Conservation (phyloP, 2,797 vertebrate genomes). For the Graptemys geographica region DNA sequence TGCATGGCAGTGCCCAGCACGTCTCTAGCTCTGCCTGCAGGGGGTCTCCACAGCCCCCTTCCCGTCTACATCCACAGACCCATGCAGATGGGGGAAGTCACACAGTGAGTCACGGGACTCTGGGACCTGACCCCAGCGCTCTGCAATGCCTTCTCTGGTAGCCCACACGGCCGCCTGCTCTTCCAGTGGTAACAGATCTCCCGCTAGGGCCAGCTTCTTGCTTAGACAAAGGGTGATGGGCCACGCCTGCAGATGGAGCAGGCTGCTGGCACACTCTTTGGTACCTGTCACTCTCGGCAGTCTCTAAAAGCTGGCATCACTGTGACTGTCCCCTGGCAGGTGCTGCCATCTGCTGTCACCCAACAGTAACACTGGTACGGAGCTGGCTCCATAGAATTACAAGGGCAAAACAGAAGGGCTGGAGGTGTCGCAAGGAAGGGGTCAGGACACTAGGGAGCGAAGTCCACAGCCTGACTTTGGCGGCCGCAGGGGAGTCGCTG, state of each 20-base stretch:
- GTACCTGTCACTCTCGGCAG: neutral
- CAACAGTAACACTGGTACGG: neutral
- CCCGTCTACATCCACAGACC: too few relatives aligned
- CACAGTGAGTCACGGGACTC: too few relatives aligned
- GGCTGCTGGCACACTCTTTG: neutral
- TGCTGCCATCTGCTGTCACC: constrained; percentile 9
- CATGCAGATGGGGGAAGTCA: too few relatives aligned
- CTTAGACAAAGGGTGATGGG: neutral
- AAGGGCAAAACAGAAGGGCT: neutral
- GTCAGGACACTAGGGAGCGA: too few relatives aligned
- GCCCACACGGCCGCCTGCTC: too few relatives aligned
- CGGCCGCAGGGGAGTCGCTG: too few relatives aligned
- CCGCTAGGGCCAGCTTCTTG: neutral
- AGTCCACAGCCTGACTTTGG: neutral
- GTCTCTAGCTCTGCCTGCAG: too few relatives aligned
- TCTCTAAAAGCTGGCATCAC: neutral
- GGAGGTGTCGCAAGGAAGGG: too few relatives aligned
- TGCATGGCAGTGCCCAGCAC: too few relatives aligned
- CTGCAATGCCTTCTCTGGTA: too few relatives aligned
- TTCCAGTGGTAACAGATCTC: neutral
- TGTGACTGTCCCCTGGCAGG: neutral
- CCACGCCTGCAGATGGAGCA: neutral
- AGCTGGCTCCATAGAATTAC: neutral
- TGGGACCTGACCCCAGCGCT: too few relatives aligned
- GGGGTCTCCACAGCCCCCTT: too few relatives aligned